Conservation (phyloP, 2,888 invertebrate genomes). For the Achlya flavicornis region DNA sequence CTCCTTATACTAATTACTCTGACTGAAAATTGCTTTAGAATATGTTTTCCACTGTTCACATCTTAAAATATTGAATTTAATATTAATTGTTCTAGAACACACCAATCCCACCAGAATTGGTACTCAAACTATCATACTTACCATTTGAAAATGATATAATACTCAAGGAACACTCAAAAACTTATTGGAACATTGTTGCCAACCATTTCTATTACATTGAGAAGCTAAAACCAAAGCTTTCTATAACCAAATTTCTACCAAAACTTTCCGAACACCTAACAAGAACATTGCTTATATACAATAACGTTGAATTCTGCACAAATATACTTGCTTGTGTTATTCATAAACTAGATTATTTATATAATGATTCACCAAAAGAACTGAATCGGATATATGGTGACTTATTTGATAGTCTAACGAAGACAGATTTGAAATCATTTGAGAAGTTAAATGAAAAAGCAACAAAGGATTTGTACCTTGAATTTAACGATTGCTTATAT, state of each 20-base stretch:
- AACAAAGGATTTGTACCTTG: conserved; percentile 53
- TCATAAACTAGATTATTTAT: conserved; percentile 63
- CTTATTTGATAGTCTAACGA: conserved; percentile 53
- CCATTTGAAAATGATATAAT: conserved; percentile 61
- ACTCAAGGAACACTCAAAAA: conserved; percentile 62
- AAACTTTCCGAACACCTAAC: conserved; percentile 59
- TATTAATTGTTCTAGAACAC: conserved; percentile 51
- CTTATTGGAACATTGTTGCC: conserved; percentile 69
- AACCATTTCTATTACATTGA: conserved; percentile 66
- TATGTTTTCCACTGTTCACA: no score
- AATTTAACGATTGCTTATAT: conserved; percentile 65
- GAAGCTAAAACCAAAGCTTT: conserved; percentile 51
- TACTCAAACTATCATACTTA: conserved; percentile 70
- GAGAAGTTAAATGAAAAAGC: conserved; percentile 50
- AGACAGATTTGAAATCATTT: conserved; percentile 48
- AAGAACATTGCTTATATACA: conserved; percentile 60
- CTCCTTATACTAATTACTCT: no score
- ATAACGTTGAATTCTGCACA: conserved; percentile 56
- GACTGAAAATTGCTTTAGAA: no score
- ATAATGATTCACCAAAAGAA: conserved; percentile 46
- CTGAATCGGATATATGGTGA: conserved; percentile 46
- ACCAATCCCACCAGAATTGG: conserved; percentile 55
- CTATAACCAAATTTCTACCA: conserved; percentile 58
- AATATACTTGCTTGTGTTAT: conserved; percentile 56
- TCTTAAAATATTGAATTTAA: no score